phyloP scores from a whole-genome alignment of 2,888 invertebrate genomes.

The Steinernema carpocapsae region DNA sequence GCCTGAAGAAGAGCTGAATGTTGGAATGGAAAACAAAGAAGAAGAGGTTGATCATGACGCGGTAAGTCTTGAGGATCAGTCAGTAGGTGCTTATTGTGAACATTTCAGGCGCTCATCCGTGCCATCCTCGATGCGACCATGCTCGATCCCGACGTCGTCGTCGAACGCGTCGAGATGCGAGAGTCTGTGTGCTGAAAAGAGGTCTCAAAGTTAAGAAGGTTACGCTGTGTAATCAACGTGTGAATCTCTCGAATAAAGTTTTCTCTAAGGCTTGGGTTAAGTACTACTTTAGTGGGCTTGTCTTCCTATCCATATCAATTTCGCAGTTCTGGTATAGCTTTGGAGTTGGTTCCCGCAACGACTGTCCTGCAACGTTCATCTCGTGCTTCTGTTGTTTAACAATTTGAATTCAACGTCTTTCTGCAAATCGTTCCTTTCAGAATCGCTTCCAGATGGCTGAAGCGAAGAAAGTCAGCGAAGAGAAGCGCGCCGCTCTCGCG shows the following conservation, averaged over 20 bases:
- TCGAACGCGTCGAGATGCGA: neutral
- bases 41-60: neutral
- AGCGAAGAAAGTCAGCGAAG: conserved; percentile 46
- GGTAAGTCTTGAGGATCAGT: neutral
- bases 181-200: neutral
- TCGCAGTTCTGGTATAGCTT: no score
- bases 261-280: no score
- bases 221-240: no score
- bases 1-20: neutral
- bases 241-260: no score
- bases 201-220: no score
- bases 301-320: no score
- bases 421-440: neutral
- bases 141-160: neutral
- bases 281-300: no score
- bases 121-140: conserved; percentile 10
- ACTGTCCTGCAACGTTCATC: neutral
- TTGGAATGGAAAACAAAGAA: neutral
- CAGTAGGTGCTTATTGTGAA: neutral
- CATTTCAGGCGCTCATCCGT: neutral
- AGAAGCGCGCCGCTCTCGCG: conserved; percentile 55
- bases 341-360: neutral
- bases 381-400: neutral
- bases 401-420: no score
- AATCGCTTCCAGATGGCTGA: neutral